Base-by-base conservation (phyloP, 37 sponge, comb jelly and placozoan species). In the Hexactinellida sp. region DNA sequence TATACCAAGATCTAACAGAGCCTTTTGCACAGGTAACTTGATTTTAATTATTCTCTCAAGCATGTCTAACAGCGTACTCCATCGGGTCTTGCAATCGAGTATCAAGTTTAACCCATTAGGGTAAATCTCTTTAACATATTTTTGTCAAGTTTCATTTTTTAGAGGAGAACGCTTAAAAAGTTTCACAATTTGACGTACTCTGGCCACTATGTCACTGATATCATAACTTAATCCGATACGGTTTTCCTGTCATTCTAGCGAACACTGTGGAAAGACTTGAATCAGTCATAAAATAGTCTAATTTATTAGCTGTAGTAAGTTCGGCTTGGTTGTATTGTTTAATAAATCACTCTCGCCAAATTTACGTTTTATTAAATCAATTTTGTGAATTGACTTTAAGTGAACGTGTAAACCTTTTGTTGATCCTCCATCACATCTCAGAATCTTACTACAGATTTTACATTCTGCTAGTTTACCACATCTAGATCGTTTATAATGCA, bases 301-400 rank as follows among this genome's bases (percentile, higher is more conserved):
- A n/a, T 63, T 63, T 63, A 7, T 63, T 63, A 25, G 3, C 28
- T 32, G 76, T 23, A 25, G 3, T n/a, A 63, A 63, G 21, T 63
- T 10, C 21, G 5, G 5, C 13, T 41, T 41, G 47, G 3, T 63
- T 63, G 21, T 23, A 25, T 10, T 63, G 76, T n/a, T 63, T 25
- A 25, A 7, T 3, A 28, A 10, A 63, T n/a, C 34, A 32, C 76
- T 28, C 76, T 63, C 76, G 3, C 21, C 21, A 63, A 63, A 21
- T 25, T 63, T n/a, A 63, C 76, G 76, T 63, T 63, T 63, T 63
- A 63, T 10, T 63, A 63, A 28, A 63, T 63, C 76, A n/a, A 63
- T n/a, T 21, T 63, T 63, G 30, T 63, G 76, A 63, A 10, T 7
- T 25, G 76, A 63, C 30, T 63, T 63, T 25, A 63, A 23, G 76